Evolutionary conservation across 2,113 vertebrate genomes (phyloP), one percentile per base, ranked within the genome.

Genomic region (Oostethus manadensis): DNA sequence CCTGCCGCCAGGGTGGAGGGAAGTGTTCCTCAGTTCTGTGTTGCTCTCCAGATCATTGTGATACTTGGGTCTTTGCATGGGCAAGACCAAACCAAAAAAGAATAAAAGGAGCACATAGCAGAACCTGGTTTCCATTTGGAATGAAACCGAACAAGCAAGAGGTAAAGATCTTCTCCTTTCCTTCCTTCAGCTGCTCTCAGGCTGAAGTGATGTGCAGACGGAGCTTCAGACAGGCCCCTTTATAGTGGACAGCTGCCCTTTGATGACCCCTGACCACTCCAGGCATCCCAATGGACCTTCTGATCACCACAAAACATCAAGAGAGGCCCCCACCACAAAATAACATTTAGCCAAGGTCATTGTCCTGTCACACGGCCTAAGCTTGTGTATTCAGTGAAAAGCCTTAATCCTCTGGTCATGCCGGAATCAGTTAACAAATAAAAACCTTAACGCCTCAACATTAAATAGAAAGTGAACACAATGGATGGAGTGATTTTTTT

Each of bases 161-260:
- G 45, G 59, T 13, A 57, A 51, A 68, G 78, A 53, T 35, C 26
- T 61, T 20, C 56, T 55, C 61, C 66, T 48, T 66, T 56, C 76
- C 71, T 80, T 58, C 76, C 80, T 74, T 68, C 73, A 64, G 75
- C 76, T 74, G 64, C 59, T 79, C 67, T 66, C 58, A 56, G 61
- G 66, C 74, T 68, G 48, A 59, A 88, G 35, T 88, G 84, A 78
- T 79, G 73, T 68, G 67, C 71, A 78, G 71, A 64, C 70, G 2
- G 56, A 57, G 62, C 62, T 64, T 42, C 70, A 72, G 79, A 57
- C 84, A 58, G 70, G 57, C 71, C 79, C 76, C 71, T 90, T 90
- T 91, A 91, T 91, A 90, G 87, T 43, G 64, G 70, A 81, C 90
- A 88, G 81, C 82, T 88, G 90, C 84, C 87, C 89, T 88, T 87